Evolutionary conservation across 1,140 invertebrate genomes (phyloP).

Genomic region (Drosophila paulistorum): DNA sequence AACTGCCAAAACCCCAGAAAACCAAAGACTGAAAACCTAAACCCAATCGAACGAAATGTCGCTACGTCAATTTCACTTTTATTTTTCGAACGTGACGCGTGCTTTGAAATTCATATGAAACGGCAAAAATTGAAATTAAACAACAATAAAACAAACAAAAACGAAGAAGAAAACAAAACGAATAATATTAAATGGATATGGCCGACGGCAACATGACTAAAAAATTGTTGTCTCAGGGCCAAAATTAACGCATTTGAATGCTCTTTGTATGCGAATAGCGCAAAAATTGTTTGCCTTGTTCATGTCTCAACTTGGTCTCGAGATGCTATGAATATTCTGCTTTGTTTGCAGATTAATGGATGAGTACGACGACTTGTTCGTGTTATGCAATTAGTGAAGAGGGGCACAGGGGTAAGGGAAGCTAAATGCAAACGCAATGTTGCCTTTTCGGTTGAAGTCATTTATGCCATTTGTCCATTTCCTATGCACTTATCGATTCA

Average conservation of each 20-base stretch:
- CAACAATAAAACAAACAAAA: constrained; percentile 34
- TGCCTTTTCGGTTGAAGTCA: constrained; percentile 42
- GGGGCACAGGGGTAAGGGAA: background rate
- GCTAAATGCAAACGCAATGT: constrained; percentile 18
- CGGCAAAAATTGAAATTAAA: constrained; percentile 64
- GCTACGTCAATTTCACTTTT: constrained; percentile 70
- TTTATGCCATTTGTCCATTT: constrained; percentile 50
- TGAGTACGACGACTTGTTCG: constrained; percentile 5
- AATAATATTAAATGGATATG: constrained; percentile 39
- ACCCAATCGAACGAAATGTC: constrained; percentile 27
- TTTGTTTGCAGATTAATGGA: constrained; percentile 6
- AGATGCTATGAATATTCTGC: constrained; percentile 53
- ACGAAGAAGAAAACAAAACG: constrained; percentile 21
- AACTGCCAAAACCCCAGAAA: constrained; percentile 48
- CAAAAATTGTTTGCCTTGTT: constrained; percentile 22
- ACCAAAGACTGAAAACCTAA: constrained; percentile 7
- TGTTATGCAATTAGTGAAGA: constrained; percentile 45
- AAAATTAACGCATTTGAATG: constrained; percentile 30
- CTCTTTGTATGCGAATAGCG: constrained; percentile 64
- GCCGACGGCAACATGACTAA: constrained; percentile 34
- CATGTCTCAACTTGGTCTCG: constrained; percentile 16
- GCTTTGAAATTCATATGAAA: constrained; percentile 26
- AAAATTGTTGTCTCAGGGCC: constrained; percentile 58
- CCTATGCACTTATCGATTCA: constrained; percentile 56
- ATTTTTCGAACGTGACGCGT: constrained; percentile 63